Conservation (phyloP, 2,888 invertebrate genomes). For the Margaritifera margaritifera region DNA sequence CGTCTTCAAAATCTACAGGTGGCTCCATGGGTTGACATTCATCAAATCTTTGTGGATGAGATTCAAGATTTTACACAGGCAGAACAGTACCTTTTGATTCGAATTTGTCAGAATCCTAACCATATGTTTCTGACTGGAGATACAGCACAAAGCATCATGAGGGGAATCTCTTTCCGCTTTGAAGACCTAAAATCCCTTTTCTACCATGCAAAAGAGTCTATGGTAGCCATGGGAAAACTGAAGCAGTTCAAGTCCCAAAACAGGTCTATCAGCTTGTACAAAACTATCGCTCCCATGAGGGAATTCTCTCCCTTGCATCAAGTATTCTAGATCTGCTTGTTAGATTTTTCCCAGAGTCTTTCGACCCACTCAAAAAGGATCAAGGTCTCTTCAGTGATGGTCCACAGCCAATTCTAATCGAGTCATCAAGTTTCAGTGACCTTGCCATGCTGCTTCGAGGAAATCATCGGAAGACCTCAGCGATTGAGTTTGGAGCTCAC, state of each 20-base stretch:
- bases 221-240: constrained; percentile 21
- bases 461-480: constrained; percentile 52
- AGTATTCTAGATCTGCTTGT: constrained; percentile 57
- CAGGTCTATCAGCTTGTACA: constrained; percentile 50
- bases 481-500: constrained; percentile 65
- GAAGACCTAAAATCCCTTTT: constrained; percentile 54
- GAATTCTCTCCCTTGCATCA: constrained; percentile 56
- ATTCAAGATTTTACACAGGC: constrained; percentile 61
- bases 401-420: constrained; percentile 54
- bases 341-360: constrained; percentile 59
- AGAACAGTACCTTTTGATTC: constrained; percentile 50
- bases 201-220: constrained; percentile 37
- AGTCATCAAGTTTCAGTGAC: constrained; percentile 49
- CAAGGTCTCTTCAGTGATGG: constrained; percentile 58
- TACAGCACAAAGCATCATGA: constrained; percentile 62
- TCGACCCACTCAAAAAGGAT: constrained; percentile 55
- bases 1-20: constrained; percentile 6
- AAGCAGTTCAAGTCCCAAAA: constrained; percentile 30
- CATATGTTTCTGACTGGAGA: constrained; percentile 56
- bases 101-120: constrained; percentile 48
- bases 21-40: constrained; percentile 4
- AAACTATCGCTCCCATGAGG: constrained; percentile 62
- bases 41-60: constrained; percentile 57
- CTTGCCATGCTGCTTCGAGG: constrained; percentile 43
- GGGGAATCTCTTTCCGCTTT: constrained; percentile 58